Percentiles rank a stretch among this genome's conserved stretches.
Evolutionary conservation across 1,140 invertebrate genomes (phyloP).

Genomic region (Pectinophora gossypiella): DNA sequence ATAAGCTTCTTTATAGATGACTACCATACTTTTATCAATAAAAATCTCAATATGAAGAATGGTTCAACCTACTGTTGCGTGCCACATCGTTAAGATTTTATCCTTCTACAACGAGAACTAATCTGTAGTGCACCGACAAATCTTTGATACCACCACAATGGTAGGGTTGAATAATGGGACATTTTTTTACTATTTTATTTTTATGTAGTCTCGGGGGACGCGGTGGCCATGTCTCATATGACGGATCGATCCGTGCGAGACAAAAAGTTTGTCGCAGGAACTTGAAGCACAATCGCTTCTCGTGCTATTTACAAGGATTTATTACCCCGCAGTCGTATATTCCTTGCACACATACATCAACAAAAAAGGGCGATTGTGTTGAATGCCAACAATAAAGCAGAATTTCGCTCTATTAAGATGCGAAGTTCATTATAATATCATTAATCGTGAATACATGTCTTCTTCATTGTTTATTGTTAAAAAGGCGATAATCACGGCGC

Average conservation of each 20-base stretch:
- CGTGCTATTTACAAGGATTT: conserved; percentile 10
- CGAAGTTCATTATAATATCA: conserved; percentile 41
- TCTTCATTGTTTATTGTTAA: conserved; percentile 24
- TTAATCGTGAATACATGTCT: conserved; percentile 28
- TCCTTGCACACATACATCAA: too few species aligned
- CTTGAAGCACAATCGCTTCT: conserved; percentile 10
- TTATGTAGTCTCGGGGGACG: conserved; percentile 38
- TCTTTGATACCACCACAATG: conserved; percentile 49
- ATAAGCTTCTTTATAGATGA: conserved; percentile 24
- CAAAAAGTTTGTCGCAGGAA: conserved; percentile 19
- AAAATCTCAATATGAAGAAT: conserved; percentile 67
- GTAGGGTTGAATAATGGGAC: conserved; percentile 61
- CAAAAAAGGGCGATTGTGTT: too few species aligned
- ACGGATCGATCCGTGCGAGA: conserved; percentile 41
- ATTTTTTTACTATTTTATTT: conserved; percentile 63
- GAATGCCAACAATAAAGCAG: too few species aligned
- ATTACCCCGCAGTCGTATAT: conserved; percentile 6
- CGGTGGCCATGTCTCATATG: conserved; percentile 31
- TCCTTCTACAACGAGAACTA: conserved; percentile 57
- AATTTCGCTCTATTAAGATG: too few species aligned
- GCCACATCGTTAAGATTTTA: conserved; percentile 71
- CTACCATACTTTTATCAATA: conserved; percentile 57
- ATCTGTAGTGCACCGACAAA: conserved; percentile 53
- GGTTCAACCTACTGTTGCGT: conserved; percentile 47
- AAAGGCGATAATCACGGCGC: conserved; percentile 22